phyloP scores from a whole-genome alignment of 2,797 vertebrate genomes.

The Staurois parvus region DNA sequence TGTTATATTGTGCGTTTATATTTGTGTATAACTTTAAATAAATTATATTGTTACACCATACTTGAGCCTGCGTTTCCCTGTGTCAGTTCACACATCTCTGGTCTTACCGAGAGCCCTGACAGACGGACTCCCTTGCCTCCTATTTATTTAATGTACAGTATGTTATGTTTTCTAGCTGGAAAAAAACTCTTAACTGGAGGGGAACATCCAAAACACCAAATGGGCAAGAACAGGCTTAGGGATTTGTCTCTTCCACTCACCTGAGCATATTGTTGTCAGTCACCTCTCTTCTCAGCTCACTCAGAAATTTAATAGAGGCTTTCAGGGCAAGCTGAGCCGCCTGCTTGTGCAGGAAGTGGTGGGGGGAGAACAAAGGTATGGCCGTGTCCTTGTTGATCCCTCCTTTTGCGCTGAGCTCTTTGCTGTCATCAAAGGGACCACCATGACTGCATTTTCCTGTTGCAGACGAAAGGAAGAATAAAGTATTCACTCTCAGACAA shows the following conservation, averaged over 20 bases:
- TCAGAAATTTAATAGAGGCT: slow-evolving; percentile 80
- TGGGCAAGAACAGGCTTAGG: too few species aligned
- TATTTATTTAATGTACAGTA: too few species aligned
- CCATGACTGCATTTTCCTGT: slow-evolving; percentile 91
- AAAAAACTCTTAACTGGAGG: too few species aligned
- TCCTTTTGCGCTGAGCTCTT: slow-evolving; percentile 76
- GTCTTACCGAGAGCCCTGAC: too few species aligned
- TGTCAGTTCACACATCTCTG: too few species aligned
- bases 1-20: too few species aligned
- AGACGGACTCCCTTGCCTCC: too few species aligned
- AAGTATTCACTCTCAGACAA: neutral
- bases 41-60: too few species aligned
- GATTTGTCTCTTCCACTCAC: slow-evolving; percentile 65
- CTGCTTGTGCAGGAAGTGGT: slow-evolving; percentile 81
- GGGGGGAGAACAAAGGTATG: slow-evolving; percentile 84
- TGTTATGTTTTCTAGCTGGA: too few species aligned
- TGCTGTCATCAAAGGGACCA: slow-evolving; percentile 83
- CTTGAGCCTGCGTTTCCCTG: too few species aligned
- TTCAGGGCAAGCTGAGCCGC: slow-evolving; percentile 80
- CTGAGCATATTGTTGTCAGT: slow-evolving; percentile 79
- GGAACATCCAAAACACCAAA: too few species aligned
- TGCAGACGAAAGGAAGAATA: slow-evolving; percentile 3
- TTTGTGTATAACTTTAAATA: too few species aligned
- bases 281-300: slow-evolving; percentile 79
- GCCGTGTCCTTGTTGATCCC: slow-evolving; percentile 91